Evolutionary conservation across 2,888 invertebrate species (phyloP), one percentile per base, ranked within the genome.

Genomic region (Scaptomyza reducta): DNA sequence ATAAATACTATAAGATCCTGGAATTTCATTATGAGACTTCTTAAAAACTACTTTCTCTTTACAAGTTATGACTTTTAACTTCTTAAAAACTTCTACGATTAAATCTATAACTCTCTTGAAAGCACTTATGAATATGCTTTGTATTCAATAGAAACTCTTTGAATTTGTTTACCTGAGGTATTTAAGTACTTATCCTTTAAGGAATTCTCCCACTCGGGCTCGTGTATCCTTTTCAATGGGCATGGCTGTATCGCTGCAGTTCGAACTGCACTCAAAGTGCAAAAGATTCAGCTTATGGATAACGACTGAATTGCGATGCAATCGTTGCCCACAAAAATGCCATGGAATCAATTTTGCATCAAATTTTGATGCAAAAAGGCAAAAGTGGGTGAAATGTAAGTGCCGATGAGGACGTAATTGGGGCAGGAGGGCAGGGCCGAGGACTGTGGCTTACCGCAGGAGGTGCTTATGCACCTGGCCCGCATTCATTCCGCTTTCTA

Each of bases 291-390:
- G 54, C 45, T 55, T 55, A 51, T 62, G 57, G 40, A 16, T 49
- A 55, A 57, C 33, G 55, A 59, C 42, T 49, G 55, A 60, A 77
- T 51, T 57, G 72, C 49, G 41, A 22, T 50, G 49, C 51, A 18
- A 45, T 70, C 45, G 42, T 50, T 58, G 59, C 55, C 84, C 85
- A 66, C 81, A 84, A 80, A 84, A 84, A 81, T 79, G 73, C 67
- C 65, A 54, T 70, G 66, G 57, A 79, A 82, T 80, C 80, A 80
- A 85, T 85, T 85, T 80, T 73, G 70, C 83, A 79, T 76, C 83
- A 85, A 79, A 79, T 59, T 75, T 65, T 67, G 59, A 59, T 70
- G 61, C 76, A 75, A 85, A 75, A 79, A 66, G 67, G 67, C 74
- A 13, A 14, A 31, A 13, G 11, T 44, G 42, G 42, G 42, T 7